Conservation (phyloP, 2,113 vertebrate species). For the Phyllostomus discolor region DNA sequence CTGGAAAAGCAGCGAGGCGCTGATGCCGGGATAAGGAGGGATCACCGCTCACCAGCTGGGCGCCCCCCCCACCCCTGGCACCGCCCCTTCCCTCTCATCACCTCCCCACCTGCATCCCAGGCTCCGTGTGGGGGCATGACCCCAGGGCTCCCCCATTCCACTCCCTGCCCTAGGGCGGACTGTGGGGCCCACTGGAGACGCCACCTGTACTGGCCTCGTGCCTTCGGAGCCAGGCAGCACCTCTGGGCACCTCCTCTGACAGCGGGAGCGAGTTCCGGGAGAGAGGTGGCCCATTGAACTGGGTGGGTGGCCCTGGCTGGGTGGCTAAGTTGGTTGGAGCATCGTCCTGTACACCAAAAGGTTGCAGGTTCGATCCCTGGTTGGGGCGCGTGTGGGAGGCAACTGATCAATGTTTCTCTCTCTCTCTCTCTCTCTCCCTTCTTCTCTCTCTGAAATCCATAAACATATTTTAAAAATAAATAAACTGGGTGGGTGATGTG, state of each 20-base stretch:
- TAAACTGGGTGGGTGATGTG: not conserved
- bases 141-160: not conserved
- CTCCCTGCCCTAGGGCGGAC: not conserved
- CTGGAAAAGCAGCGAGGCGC: not conserved
- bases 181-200: not conserved
- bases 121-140: not conserved
- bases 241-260: not conserved
- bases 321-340: no score
- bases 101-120: not conserved
- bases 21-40: slow-evolving; percentile 21
- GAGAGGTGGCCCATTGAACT: not conserved
- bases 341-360: no score
- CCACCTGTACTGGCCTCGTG: not conserved
- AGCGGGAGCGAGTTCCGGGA: not conserved
- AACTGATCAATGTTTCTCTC: no score
- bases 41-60: slow-evolving; percentile 62
- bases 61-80: not conserved
- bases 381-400: no score
- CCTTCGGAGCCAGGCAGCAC: not conserved
- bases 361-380: no score
- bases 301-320: not conserved
- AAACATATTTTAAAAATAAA: no score
- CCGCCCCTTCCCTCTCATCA: not conserved
- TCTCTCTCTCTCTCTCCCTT: no score
- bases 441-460: no score